Evolutionary conservation across 1,140 invertebrate species (phyloP).

Genomic region (Drosophila grimshawi): DNA sequence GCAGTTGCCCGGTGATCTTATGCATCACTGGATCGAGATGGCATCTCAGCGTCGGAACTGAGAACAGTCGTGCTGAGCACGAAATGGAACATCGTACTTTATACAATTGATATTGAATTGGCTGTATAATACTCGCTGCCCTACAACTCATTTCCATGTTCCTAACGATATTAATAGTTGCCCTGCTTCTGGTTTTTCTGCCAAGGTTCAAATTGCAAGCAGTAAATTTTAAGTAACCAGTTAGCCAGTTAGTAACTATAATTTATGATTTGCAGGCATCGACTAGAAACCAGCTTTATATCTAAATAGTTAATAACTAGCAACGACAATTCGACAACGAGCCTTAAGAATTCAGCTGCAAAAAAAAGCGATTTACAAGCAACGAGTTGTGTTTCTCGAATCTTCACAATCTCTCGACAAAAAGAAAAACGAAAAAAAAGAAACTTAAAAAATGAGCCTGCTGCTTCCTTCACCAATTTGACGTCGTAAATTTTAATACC

Average conservation of each 20-base stretch:
- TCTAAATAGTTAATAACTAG: background rate
- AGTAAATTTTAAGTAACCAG: background rate
- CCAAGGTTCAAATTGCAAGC: background rate
- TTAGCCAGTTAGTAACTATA: background rate
- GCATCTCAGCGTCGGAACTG: background rate
- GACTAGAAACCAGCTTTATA: no score
- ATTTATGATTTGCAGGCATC: no score
- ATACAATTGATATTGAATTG: constrained; percentile 21
- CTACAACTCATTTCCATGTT: background rate
- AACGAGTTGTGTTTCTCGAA: background rate
- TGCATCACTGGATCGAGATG: constrained; percentile 16
- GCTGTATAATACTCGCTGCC: background rate
- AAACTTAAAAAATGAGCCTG: background rate
- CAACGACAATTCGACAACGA: background rate
- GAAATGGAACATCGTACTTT: constrained; percentile 45
- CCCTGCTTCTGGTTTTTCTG: background rate
- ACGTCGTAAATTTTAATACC: constrained; percentile 68
- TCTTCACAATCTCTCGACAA: background rate
- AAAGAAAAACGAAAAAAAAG: background rate
- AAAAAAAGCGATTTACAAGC: background rate
- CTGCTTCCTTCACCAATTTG: constrained; percentile 35
- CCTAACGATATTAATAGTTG: background rate
- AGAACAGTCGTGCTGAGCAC: constrained; percentile 12
- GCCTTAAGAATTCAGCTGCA: no score
- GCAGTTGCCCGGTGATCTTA: constrained; percentile 61